These are phyloP conservation scores for Andrena praecox DNA, from an alignment of 2,888 invertebrate species.

Conservation along the genomic window DNA sequence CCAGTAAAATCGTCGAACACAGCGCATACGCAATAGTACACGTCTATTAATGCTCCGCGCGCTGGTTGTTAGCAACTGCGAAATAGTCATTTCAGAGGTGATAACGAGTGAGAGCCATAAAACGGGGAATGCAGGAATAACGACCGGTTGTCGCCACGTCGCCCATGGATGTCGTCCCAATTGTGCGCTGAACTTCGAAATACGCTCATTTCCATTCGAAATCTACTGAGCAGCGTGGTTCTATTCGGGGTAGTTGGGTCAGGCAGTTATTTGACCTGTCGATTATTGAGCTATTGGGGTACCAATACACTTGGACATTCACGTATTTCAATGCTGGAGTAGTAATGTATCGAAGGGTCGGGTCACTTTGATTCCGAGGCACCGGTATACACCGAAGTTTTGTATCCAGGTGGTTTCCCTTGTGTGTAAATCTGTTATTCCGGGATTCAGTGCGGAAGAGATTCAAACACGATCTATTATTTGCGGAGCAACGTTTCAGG, in stretches of 20 bases:
- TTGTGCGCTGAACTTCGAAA: not conserved
- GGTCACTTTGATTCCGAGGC: too few species aligned
- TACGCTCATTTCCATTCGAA: not conserved
- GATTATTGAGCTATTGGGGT: not conserved
- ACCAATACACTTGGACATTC: too few species aligned
- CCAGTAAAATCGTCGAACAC: conserved; percentile 31
- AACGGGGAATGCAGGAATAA: not conserved
- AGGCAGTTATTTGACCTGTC: not conserved
- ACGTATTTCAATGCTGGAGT: too few species aligned
- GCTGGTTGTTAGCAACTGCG: conserved; percentile 20
- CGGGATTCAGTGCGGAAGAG: too few species aligned
- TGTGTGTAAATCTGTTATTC: too few species aligned
- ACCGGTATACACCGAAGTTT: too few species aligned
- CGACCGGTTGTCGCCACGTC: not conserved
- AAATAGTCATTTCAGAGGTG: conserved; percentile 20
- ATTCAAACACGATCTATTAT: not conserved
- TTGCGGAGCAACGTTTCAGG: not conserved
- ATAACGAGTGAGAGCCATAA: conserved; percentile 7
- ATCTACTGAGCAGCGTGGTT: not conserved
- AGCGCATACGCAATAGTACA: conserved; percentile 37
- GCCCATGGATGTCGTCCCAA: not conserved
- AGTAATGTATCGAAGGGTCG: too few species aligned
- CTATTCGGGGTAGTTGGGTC: not conserved
- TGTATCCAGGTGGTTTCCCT: too few species aligned
- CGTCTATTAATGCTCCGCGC: conserved; percentile 16